These are phyloP conservation scores for Drosophila paucipuncta DNA, from an alignment of 2,888 invertebrate species.

Conservation along the genomic window DNA sequence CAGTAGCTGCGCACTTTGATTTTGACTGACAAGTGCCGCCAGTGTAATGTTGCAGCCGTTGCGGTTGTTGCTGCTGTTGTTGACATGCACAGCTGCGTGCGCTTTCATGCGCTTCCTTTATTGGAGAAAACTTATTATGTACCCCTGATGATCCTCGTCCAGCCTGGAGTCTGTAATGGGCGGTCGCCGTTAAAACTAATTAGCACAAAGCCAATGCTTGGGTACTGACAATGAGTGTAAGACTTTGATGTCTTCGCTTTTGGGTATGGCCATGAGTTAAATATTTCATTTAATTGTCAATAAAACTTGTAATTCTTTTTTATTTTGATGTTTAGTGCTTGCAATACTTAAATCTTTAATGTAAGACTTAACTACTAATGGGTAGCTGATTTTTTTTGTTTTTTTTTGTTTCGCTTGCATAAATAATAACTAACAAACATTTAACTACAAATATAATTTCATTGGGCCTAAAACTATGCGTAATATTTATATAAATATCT, in stretches of 20 bases:
- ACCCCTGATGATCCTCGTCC: slow-evolving; percentile 57
- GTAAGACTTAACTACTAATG: slow-evolving; percentile 60
- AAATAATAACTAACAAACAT: slow-evolving; percentile 82
- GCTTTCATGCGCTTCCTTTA: slow-evolving; percentile 80
- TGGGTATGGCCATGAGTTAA: slow-evolving; percentile 27
- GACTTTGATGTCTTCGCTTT: slow-evolving; percentile 25
- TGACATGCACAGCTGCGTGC: slow-evolving; percentile 83
- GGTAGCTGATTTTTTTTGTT: slow-evolving; percentile 27
- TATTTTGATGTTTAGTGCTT: slow-evolving; percentile 72
- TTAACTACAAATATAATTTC: slow-evolving; percentile 67
- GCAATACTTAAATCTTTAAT: slow-evolving; percentile 72
- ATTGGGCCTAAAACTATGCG: slow-evolving; percentile 45
- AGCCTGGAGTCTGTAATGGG: slow-evolving; percentile 41
- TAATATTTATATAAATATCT: slow-evolving; percentile 14
- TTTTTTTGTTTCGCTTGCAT: slow-evolving; percentile 59
- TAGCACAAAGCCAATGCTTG: slow-evolving; percentile 68
- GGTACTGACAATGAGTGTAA: slow-evolving; percentile 12
- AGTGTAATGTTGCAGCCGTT: slow-evolving; percentile 59
- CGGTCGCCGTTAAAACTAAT: slow-evolving; percentile 61
- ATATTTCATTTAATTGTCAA: slow-evolving; percentile 68
- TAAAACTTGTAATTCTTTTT: slow-evolving; percentile 70
- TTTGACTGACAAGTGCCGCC: slow-evolving; percentile 84
- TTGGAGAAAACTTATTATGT: slow-evolving; percentile 79
- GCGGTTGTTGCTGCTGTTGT: slow-evolving; percentile 49
- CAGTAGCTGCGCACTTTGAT: slow-evolving; percentile 79